Evolutionary conservation across 2,113 vertebrate species (phyloP), one percentile per base, ranked within the genome.

Genomic region (Uria lomvia): DNA sequence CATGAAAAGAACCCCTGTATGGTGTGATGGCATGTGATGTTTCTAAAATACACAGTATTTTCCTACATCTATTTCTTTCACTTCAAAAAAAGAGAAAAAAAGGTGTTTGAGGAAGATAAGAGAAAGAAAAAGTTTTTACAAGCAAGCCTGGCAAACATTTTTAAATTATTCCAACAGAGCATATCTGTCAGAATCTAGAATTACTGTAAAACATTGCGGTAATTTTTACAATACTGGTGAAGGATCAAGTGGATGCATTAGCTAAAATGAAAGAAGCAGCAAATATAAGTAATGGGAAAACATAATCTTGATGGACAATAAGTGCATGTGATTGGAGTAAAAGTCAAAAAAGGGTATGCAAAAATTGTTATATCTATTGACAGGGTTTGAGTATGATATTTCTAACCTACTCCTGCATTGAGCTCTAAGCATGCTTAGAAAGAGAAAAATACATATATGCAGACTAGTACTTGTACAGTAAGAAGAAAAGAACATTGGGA

Each of bases 341-440:
- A 81, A 45, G 15, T 76, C 62, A 88, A 58, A 68, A 79, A 3
- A 88, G 0, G 8, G 2, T 27, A 32, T 63, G 9, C 8, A 81
- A 76, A 81, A 84, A 38, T 36, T 32, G 0, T 22, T 73, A 3
- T 10, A 43, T 19, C 6, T 6, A 66, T 53, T 70, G n/a, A 49
- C 0, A 0, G 47, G 5, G 4, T 84, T 60, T 34, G 11, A 5
- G 5, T 60, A 4, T 0, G 2, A 15, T 85, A 45, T 71, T 81
- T 78, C 45, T 40, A 6, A 3, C n/a, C 7, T 45, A 24, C 43
- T 88, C 17, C 22, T 74, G 40, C 38, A 52, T 1, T 38, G 27
- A 66, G 3, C 5, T 56, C 3, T n/a, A 56, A 43, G 8, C 19
- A 49, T 49, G 2, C 15, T 58, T 70, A 49, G 11, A 24, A 85